Conservation (phyloP, 92 coral and sea anemone genomes). For the Isaurus tuberculatus region DNA sequence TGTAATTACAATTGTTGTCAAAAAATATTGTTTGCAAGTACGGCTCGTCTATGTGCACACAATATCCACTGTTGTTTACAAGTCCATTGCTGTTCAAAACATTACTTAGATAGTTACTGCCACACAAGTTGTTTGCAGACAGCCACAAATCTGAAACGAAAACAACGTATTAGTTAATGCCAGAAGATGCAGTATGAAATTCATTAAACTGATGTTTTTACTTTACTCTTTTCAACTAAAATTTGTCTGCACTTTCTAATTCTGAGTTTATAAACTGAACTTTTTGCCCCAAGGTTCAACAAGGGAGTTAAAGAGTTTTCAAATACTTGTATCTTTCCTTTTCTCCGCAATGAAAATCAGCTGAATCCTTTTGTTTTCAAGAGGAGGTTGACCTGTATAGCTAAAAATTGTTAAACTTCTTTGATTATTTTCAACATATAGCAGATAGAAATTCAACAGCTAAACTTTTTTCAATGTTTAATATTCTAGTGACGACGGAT, state of each 20-base stretch:
- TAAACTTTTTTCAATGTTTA: background rate
- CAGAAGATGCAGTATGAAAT: background rate
- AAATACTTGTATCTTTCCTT: too few species aligned
- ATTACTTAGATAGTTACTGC: constrained; percentile 22
- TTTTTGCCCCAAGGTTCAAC: too few species aligned
- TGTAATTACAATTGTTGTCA: constrained; percentile 60
- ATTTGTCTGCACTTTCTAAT: background rate
- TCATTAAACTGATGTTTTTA: background rate
- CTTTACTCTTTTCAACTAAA: background rate
- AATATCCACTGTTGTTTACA: constrained; percentile 55
- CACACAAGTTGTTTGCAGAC: constrained; percentile 33
- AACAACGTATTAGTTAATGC: background rate
- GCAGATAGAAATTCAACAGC: too few species aligned
- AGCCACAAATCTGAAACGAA: constrained; percentile 42
- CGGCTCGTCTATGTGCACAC: constrained; percentile 88
- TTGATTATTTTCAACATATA: too few species aligned
- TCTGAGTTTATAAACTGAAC: background rate
- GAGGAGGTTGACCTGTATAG: too few species aligned
- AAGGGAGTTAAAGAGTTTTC: too few species aligned
- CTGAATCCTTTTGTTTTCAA: too few species aligned
- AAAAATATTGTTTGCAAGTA: constrained; percentile 78
- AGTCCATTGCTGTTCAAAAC: constrained; percentile 38
- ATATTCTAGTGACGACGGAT: background rate
- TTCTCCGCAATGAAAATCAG: too few species aligned
- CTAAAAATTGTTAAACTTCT: too few species aligned